Percentiles rank a stretch among this genome's conserved stretches.
phyloP scores from a whole-genome alignment of 2,113 vertebrate genomes.

The Oxyura jamaicensis region DNA sequence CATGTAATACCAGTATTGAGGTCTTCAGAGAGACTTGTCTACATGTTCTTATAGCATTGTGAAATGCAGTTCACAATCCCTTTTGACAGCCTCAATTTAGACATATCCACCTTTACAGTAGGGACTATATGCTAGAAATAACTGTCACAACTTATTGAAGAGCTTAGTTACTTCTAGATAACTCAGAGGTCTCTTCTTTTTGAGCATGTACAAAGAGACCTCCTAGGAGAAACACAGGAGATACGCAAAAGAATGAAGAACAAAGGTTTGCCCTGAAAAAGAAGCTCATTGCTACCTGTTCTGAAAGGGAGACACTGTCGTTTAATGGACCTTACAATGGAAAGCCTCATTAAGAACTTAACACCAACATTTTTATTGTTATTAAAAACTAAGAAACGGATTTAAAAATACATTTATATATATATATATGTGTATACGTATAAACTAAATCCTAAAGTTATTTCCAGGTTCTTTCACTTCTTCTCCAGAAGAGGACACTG shows the following conservation, averaged over 20 bases:
- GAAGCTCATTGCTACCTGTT: background rate
- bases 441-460: background rate
- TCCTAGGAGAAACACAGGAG: slow-evolving; percentile 21
- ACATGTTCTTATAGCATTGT: slow-evolving; percentile 47
- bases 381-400: background rate
- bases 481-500: background rate
- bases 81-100: slow-evolving; percentile 71
- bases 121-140: slow-evolving; percentile 63
- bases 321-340: background rate
- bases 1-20: slow-evolving; percentile 41
- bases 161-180: slow-evolving; percentile 5
- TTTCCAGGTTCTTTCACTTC: background rate
- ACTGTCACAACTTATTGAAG: slow-evolving; percentile 72
- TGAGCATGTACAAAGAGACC: background rate
- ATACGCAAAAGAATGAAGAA: slow-evolving; percentile 31
- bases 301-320: background rate
- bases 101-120: slow-evolving; percentile 60
- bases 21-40: slow-evolving; percentile 67
- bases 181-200: slow-evolving; percentile 7
- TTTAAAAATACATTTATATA: background rate
- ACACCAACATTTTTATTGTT: background rate
- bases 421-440: too few species aligned
- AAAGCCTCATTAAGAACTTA: background rate
- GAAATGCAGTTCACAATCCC: slow-evolving; percentile 66
- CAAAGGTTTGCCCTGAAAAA: slow-evolving; percentile 34